Evolutionary conservation across 2,888 invertebrate species (phyloP), one percentile per base, ranked within the genome.

Genomic region (Odontocolon sp.): DNA sequence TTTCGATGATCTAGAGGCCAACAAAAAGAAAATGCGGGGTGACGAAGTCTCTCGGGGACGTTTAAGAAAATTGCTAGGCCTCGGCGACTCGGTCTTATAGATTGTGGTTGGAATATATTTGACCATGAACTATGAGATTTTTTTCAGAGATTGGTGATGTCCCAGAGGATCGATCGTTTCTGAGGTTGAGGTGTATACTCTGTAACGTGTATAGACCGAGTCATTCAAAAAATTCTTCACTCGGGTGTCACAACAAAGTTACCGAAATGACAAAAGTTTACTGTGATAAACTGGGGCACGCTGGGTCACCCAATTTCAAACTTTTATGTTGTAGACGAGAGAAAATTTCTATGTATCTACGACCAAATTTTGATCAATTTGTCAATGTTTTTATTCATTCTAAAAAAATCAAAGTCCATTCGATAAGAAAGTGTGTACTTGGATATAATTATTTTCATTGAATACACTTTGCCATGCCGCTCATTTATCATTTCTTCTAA

Each of bases 31-130:
- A 47, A 38, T 36, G 31, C 8, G 14, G 77, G 57, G 68, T 72
- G 67, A 54, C 67, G 56, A 54, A 56, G 50, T 61, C 47, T 67
- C 76, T 67, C 47, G 56, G 45, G 61, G 28, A 61, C 45, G 31
- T 71, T 76, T 71, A 71, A 71, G 61, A 33, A 77, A 77, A 77
- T 67, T 61, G 66, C 45, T 47, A 50, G 50, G 45, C 40, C 50
- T 54, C 54, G 45, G 40, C 16, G 45, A 61, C 66, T 47, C 42
- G 45, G 28, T 54, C 52, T n/a, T n/a, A 16, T 45, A 59, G 9
- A 33, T 26, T 14, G 21, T 23, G 33, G 45, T 45, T 45, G 40
- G 28, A 31, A 26, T 16, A 38, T 18, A 47, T 54, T 66, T 5
- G 54, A 70, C 54, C 66, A 26, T 18, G 50, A 59, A 50, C 42